phyloP scores from a whole-genome alignment of 2,888 invertebrate species.

The Cataglyphis livida region DNA sequence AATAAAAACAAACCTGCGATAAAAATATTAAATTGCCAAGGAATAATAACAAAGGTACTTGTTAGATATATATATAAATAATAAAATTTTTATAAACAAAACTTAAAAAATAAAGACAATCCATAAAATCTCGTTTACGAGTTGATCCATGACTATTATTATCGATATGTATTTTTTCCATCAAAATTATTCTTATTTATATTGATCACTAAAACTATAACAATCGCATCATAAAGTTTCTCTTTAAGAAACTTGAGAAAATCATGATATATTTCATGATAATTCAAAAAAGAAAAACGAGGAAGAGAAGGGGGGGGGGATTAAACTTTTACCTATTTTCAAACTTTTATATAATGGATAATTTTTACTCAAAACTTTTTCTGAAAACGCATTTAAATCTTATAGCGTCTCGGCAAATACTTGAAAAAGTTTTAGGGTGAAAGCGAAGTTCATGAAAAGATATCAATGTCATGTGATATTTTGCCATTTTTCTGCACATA shows the following conservation, averaged over 20 bases:
- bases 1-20: neutral
- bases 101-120: neutral
- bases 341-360: conserved; percentile 41
- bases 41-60: neutral
- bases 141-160: neutral
- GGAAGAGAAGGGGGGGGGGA: neutral
- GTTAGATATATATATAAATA: neutral
- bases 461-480: conserved; percentile 21
- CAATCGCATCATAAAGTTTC: conserved; percentile 1
- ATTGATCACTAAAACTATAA: conserved; percentile 11
- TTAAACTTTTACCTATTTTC: conserved; percentile 47
- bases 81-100: neutral
- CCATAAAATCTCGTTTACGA: neutral
- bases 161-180: neutral
- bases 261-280: neutral
- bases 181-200: conserved; percentile 7
- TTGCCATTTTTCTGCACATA: neutral
- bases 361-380: conserved; percentile 46
- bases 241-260: conserved; percentile 25
- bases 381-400: conserved; percentile 33
- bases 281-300: conserved; percentile 26
- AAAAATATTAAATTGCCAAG: neutral
- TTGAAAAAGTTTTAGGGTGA: conserved; percentile 19
- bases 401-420: conserved; percentile 11
- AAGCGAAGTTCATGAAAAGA: conserved; percentile 37